Evolutionary conservation across 2,888 invertebrate species (phyloP), one percentile per base, ranked within the genome.

Genomic region (Plagodis pulveraria): DNA sequence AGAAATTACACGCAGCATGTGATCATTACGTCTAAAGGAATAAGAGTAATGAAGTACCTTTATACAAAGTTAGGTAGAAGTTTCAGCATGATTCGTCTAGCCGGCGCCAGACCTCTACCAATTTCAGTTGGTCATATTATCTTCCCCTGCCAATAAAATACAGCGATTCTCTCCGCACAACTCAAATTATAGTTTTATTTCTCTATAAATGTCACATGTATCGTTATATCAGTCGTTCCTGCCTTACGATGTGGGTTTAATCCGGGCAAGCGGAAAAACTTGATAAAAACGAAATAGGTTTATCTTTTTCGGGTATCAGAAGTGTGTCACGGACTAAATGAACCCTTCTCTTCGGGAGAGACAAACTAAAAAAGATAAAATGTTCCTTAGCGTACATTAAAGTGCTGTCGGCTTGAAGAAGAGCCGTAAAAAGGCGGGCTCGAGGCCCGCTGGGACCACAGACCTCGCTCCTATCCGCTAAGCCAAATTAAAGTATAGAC

Each of bases 351-450:
- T 75, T 84, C 81, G 71, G 72, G 76, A 67, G 83, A 81, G 84
- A 87, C 85, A 87, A 87, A 89, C 86, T 87, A 86, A 84, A 84
- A 88, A 86, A 90, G 89, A 90, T 90, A 91, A 91, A 91, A 91
- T 84, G 86, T 83, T 86, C 84, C 82, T 86, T 83, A 87, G 83
- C 84, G 83, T 81, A 88, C 89, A 90, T 91, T 91, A 91, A 87
- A 88, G 89, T 78, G 81, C 74, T 80, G 84, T 83, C 80, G 76
- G 81, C 81, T 81, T 83, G 81, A 77, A 83, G 81, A 78, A 80
- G 84, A 80, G 81, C 86, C 81, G 76, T 89, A 89, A 89, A 90
- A 87, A 86, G 86, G 80, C 84, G 79, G 69, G 75, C 75, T 71
- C 67, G 62, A 67, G 71, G 71, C 74, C 87, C 83, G 70, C 58